Conservation (phyloP, 2,113 vertebrate genomes). For the Oncorhynchus nerka region DNA sequence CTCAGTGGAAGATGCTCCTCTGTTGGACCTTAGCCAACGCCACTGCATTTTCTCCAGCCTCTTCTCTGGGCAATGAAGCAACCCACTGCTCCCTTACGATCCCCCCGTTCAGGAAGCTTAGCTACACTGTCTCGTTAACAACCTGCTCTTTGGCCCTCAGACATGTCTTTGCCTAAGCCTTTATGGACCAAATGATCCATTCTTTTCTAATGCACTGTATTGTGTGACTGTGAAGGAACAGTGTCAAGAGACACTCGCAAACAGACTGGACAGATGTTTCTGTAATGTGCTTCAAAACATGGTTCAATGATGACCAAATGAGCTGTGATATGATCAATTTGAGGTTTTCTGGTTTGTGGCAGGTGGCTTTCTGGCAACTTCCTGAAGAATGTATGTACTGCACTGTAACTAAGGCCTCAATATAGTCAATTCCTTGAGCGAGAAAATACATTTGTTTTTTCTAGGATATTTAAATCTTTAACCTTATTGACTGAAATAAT, state of each 20-base stretch:
- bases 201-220: slow-evolving; percentile 1
- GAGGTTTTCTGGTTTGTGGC: not conserved
- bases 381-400: not conserved
- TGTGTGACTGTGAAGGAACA: not conserved
- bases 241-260: not conserved
- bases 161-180: slow-evolving; percentile 7
- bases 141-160: slow-evolving; percentile 16
- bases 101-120: slow-evolving; percentile 4
- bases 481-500: too few relatives aligned
- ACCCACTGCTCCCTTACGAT: slow-evolving; percentile 12
- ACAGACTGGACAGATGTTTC: not conserved
- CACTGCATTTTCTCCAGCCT: not conserved
- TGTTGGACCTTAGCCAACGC: slow-evolving; percentile 11
- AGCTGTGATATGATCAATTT: not conserved
- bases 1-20: slow-evolving; percentile 28
- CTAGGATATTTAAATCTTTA: too few relatives aligned
- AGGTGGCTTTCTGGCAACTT: not conserved
- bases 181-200: slow-evolving; percentile 6
- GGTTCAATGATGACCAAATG: not conserved
- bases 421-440: too few relatives aligned
- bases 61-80: slow-evolving; percentile 28
- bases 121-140: not conserved
- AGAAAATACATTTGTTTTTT: too few relatives aligned
- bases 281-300: not conserved
- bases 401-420: not conserved